These are phyloP conservation scores for Horisme vitalbata DNA, from an alignment of 2,888 invertebrate species.

Conservation along the genomic window DNA sequence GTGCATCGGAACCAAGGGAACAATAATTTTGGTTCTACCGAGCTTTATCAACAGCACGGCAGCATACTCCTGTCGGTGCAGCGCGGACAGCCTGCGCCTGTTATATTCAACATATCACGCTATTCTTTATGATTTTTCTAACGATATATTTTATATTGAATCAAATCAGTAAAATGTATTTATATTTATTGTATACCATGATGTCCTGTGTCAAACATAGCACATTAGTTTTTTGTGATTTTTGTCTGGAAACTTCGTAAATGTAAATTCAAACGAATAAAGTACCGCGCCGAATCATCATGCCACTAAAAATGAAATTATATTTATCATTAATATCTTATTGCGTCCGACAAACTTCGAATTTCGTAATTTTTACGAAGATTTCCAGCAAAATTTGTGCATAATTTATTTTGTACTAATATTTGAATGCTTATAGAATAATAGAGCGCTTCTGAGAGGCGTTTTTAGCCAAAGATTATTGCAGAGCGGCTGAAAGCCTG, in stretches of 20 bases:
- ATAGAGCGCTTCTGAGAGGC: constrained; percentile 70
- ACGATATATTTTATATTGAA: constrained; percentile 43
- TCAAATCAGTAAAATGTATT: constrained; percentile 35
- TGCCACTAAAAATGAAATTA: too few relatives aligned
- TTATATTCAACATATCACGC: constrained; percentile 66
- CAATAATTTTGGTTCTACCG: too few relatives aligned
- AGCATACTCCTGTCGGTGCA: constrained; percentile 23
- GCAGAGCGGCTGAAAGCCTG: constrained; percentile 65
- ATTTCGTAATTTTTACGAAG: constrained; percentile 14
- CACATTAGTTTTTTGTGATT: constrained; percentile 41
- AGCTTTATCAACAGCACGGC: not conserved
- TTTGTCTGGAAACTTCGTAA: constrained; percentile 43
- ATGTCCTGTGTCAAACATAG: constrained; percentile 65
- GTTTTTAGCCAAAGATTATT: constrained; percentile 70
- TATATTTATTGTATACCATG: constrained; percentile 34
- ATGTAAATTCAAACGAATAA: not conserved
- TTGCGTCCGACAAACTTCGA: constrained; percentile 9
- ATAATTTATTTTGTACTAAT: constrained; percentile 40
- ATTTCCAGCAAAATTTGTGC: constrained; percentile 30
- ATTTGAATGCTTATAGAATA: constrained; percentile 47
- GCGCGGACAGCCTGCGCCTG: constrained; percentile 41
- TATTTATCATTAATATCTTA: too few relatives aligned
- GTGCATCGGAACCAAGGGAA: not conserved
- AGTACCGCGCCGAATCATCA: too few relatives aligned
- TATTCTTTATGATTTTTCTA: constrained; percentile 47